Percentiles rank a stretch among this genome's conserved stretches.
Conservation (phyloP, 2,888 invertebrate genomes). For the Galeruca laticollis region DNA sequence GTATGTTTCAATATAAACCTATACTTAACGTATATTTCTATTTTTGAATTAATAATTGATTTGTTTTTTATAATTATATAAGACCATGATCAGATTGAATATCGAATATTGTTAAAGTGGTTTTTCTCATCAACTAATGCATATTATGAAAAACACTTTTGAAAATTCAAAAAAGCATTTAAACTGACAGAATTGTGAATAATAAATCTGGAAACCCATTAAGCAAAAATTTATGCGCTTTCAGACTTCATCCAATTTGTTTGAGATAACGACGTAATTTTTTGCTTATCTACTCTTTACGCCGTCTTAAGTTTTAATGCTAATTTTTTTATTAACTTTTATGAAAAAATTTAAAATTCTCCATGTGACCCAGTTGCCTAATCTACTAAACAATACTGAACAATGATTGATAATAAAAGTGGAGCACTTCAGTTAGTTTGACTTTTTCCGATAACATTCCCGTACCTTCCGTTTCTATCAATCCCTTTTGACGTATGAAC, state of each 20-base stretch:
- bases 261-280: too few species aligned
- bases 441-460: slow-evolving; percentile 38
- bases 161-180: not conserved
- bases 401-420: not conserved
- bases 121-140: too few species aligned
- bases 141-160: too few species aligned
- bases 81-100: too few species aligned
- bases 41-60: too few species aligned
- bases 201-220: not conserved
- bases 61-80: too few species aligned
- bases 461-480: slow-evolving; percentile 26
- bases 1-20: too few species aligned
- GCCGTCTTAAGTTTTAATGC: not conserved
- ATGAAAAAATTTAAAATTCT: not conserved
- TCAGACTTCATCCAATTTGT: too few species aligned
- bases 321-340: not conserved
- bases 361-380: not conserved
- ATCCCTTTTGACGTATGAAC: slow-evolving; percentile 58
- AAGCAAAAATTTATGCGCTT: too few species aligned
- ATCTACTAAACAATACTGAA: not conserved
- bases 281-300: too few species aligned
- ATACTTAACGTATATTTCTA: too few species aligned
- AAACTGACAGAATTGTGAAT: not conserved
- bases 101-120: too few species aligned
- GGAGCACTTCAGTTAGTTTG: slow-evolving; percentile 59